Evolutionary conservation across 2,797 vertebrate genomes (phyloP), one percentile per base, ranked within the genome.

Genomic region (Dermochelys coriacea): DNA sequence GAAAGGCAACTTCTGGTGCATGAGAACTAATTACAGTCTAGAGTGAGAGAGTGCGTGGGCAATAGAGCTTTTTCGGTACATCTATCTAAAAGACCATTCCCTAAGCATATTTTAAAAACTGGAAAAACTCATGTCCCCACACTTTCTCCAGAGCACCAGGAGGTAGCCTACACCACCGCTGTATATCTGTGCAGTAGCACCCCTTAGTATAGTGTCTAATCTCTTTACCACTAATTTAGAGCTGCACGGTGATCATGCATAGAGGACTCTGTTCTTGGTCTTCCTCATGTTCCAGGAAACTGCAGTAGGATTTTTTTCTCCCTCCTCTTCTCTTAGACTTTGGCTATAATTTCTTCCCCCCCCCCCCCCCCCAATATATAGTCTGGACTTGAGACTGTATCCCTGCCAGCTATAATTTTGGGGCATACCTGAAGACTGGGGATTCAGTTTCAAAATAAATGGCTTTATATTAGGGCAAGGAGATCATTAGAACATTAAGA

Each of bases 361-460:
- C 2, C 2, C 4, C 2, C 8, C 3, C 3, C 8, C 52, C 4
- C 2, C 2, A 68, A 6, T 18, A 45, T 71, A 71, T 74, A 74
- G 4, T 29, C 14, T 47, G 27, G 25, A 7, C 12, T 47, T 77
- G 45, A 75, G 45, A 3, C 45, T 25, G 5, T 77, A 12, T 47
- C 41, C 12, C 14, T 77, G 45, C 74, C 74, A 49, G 41, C 12
- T 77, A 21, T 71, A 37, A 41, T 71, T 41, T n/a, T 71, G 10
- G 64, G 19, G 64, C 10, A 41, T 12, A 71, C 19, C 10, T 71
- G 14, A 47, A 27, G 4, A 49, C 27, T 49, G 25, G 27, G 45
- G 4, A 29, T 29, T 47, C 4, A 2, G 5, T 27, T 75, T 49
- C 15, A 77, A 49, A 77, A 29, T 77, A 49, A 77, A 14, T 49